Percentiles rank a stretch among this genome's conserved stretches.
Conservation (phyloP, 2,888 invertebrate genomes). For the Brenthis hecate region DNA sequence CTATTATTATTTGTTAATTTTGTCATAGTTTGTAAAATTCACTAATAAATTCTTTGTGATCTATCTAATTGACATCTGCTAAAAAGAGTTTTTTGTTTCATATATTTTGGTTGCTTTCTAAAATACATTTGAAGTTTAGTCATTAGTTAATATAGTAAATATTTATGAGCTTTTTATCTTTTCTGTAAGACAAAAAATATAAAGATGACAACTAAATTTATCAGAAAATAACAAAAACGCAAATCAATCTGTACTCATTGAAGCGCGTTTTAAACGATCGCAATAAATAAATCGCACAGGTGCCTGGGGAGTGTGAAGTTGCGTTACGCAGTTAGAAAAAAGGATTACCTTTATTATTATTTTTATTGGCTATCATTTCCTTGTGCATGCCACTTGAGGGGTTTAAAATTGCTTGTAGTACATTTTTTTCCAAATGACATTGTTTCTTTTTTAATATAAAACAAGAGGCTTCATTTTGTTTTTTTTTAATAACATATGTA, state of each 20-base stretch:
- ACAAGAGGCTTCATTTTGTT: no score
- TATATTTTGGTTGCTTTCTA: no score
- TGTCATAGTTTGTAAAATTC: background rate
- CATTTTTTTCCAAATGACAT: background rate
- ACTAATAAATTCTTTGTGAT: no score
- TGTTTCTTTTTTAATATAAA: background rate
- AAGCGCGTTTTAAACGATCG: conserved; percentile 57
- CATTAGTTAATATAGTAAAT: no score
- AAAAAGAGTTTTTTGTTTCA: no score
- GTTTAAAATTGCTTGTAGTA: conserved; percentile 18
- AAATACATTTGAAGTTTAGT: no score
- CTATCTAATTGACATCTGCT: no score
- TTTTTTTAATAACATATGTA: background rate
- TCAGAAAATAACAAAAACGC: background rate
- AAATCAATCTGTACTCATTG: conserved; percentile 53
- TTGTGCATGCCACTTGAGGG: conserved; percentile 6
- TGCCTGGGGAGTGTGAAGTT: conserved; percentile 64
- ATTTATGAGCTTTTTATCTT: no score
- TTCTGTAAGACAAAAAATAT: no score
- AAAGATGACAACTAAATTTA: no score
- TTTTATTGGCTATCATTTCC: conserved; percentile 59
- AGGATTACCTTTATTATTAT: conserved; percentile 75
- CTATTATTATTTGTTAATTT: conserved; percentile 9
- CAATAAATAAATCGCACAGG: conserved; percentile 73
- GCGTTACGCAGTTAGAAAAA: conserved; percentile 63